These are phyloP conservation scores for Bembecia ichneumoniformis DNA, from an alignment of 2,888 invertebrate species.

Conservation along the genomic window DNA sequence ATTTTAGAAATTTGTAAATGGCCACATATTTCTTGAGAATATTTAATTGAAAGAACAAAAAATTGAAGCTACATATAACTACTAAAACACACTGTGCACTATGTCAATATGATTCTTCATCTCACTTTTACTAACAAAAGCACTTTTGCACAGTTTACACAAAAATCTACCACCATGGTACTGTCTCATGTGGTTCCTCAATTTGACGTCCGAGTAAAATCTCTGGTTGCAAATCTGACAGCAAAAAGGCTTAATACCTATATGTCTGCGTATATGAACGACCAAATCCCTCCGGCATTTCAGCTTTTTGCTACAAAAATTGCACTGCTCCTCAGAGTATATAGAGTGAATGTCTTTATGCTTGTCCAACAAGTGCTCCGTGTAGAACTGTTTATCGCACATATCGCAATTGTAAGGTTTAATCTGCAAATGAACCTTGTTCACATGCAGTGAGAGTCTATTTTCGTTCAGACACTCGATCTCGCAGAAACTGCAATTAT, in stretches of 20 bases:
- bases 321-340: constrained; percentile 36
- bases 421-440: constrained; percentile 57
- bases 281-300: constrained; percentile 45
- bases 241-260: constrained; percentile 41
- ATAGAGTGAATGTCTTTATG: constrained; percentile 48
- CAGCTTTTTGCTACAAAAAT: constrained; percentile 44
- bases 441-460: constrained; percentile 50
- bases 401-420: constrained; percentile 59
- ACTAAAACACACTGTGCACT: constrained; percentile 18
- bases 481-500: constrained; percentile 58
- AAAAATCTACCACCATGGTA: constrained; percentile 46
- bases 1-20: no score
- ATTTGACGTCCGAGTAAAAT: constrained; percentile 37
- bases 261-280: constrained; percentile 53
- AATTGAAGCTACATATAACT: not conserved
- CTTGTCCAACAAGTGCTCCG: constrained; percentile 39
- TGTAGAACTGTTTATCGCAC: constrained; percentile 56
- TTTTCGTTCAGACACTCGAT: constrained; percentile 45
- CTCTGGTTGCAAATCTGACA: constrained; percentile 43
- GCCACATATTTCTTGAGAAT: no score
- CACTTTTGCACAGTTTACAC: constrained; percentile 45
- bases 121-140: constrained; percentile 32
- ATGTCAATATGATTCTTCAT: constrained; percentile 39
- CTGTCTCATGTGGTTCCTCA: constrained; percentile 38
- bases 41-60: no score